Evolutionary conservation across 2,113 vertebrate species (phyloP).

Genomic region (Tychaedon coryphoeus): DNA sequence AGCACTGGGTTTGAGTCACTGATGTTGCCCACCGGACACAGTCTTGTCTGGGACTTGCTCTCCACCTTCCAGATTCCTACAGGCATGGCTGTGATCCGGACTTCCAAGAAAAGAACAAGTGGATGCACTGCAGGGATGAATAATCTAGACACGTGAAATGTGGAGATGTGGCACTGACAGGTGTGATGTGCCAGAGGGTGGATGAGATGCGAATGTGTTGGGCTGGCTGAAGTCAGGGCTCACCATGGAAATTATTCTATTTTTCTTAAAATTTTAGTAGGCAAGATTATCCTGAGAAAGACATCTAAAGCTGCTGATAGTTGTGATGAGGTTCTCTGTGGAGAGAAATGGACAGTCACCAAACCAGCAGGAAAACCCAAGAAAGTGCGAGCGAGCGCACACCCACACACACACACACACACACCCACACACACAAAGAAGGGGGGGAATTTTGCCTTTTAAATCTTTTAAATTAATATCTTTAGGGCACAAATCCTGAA

Average conservation of each 20-base stretch:
- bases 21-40: not conserved
- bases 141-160: rapidly evolving
- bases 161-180: not conserved
- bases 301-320: not conserved
- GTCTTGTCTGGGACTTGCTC: not conserved
- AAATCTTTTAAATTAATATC: not conserved
- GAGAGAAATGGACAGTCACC: not conserved
- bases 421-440: not conserved
- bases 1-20: not conserved
- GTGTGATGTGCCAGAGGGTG: rapidly evolving
- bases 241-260: not conserved
- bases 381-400: rapidly evolving
- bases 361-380: not conserved
- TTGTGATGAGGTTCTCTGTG: not conserved
- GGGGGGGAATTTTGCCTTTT: not conserved
- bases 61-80: not conserved
- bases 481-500: not conserved
- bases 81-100: not conserved
- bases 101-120: not conserved
- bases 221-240: not conserved
- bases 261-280: not conserved
- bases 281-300: not conserved
- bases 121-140: not conserved
- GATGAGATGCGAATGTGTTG: not conserved
- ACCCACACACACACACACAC: no score